These are phyloP conservation scores for Prosopocoilus inquinatus DNA, from an alignment of 2,888 invertebrate species.

Conservation along the genomic window DNA sequence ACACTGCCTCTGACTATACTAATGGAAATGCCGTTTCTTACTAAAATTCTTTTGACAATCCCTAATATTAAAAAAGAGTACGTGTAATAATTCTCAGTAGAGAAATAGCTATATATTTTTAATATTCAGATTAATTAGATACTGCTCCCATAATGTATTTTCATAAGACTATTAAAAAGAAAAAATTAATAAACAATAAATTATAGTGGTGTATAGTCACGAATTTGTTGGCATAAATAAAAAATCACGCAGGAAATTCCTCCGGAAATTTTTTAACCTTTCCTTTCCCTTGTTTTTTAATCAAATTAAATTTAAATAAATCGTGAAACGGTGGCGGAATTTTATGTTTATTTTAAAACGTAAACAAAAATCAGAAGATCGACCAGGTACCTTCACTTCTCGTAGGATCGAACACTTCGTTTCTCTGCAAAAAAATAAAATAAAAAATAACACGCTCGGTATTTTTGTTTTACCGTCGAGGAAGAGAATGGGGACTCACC, in stretches of 20 bases:
- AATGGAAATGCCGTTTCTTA: background rate
- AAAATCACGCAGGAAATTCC: too few relatives aligned
- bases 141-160: slow-evolving; percentile 18
- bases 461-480: too few relatives aligned
- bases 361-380: background rate
- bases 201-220: too few relatives aligned
- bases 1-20: slow-evolving; percentile 1
- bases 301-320: too few relatives aligned
- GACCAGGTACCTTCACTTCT: slow-evolving; percentile 4
- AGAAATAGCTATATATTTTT: slow-evolving; percentile 5
- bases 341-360: too few relatives aligned
- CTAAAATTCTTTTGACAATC: background rate
- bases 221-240: too few relatives aligned
- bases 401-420: slow-evolving; percentile 9
- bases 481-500: too few relatives aligned
- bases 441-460: too few relatives aligned
- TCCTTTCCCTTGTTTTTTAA: too few relatives aligned
- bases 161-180: slow-evolving; percentile 11
- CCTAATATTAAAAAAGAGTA: background rate
- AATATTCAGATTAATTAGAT: background rate
- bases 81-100: slow-evolving; percentile 1
- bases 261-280: too few relatives aligned
- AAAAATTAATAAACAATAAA: too few relatives aligned
- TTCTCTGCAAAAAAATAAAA: slow-evolving; percentile 5
- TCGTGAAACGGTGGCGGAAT: too few relatives aligned